Evolutionary conservation across 2,888 invertebrate species (phyloP), one percentile per base, ranked within the genome.

Genomic region (Nezara viridula): DNA sequence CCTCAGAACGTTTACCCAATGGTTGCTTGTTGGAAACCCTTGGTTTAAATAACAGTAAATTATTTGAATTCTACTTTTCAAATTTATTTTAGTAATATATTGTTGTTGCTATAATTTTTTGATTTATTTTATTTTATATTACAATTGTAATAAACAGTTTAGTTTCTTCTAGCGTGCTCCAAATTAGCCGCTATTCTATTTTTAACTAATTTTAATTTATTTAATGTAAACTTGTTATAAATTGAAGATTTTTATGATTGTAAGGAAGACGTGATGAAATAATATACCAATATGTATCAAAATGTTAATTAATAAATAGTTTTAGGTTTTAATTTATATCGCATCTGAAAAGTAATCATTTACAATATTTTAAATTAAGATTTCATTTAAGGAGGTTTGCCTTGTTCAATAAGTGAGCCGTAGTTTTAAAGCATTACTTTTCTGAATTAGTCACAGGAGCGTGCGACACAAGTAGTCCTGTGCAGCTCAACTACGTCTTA

Each of bases 191-290:
- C 12, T n/a, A 47, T 81, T 81, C 77, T 77, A 21, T 77, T 77
- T 77, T 27, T 27, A 37, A 73, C 66, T 73, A 73, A 81, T 81
- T 81, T 44, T 81, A 44, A 81, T 81, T 81, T 81, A 81, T 81
- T 81, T 24, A 81, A 81, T 81, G 32, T 73, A 73, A 5, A 44
- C 44, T 73, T 81, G 81, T 81, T 81, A 81, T 81, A 16, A 81
- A 44, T 81, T 81, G 44, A 47, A 81, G 81, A 81, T n/a, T 40
- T 81, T 81, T 81, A 81, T 81, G 1, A 40, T 81, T n/a, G n/a
- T 47, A 47, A 81, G 44, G 77, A 81, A 81, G 81, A 40, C 44
- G 81, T 81, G 44, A 81, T n/a, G 44, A 81, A 44, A 81, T 81
- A 44, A 47, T n/a, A 14, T 81, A 81, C n/a, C 44, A 81, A n/a